Percentiles rank a stretch among this genome's conserved stretches.
Conservation (phyloP, 2,888 invertebrate genomes). For the Gerosis bhagava region DNA sequence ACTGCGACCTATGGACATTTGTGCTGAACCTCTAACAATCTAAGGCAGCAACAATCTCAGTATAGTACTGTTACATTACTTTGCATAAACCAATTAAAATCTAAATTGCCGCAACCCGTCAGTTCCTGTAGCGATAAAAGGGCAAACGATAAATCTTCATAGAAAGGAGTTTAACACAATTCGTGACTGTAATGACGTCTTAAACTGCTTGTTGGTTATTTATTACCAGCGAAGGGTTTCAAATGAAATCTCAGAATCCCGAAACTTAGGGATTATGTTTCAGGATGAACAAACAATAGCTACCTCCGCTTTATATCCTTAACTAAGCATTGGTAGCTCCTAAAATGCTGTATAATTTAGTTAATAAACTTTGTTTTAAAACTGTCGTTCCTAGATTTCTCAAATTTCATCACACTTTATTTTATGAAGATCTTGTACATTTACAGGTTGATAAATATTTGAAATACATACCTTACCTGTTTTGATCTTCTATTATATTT, state of each 20-base stretch:
- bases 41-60: neutral
- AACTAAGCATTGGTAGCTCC: no score
- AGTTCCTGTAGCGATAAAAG: slow-evolving; percentile 36
- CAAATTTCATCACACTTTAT: no score
- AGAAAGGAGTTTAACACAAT: slow-evolving; percentile 57
- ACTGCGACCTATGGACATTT: no score
- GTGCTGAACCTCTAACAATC: neutral
- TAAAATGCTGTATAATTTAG: no score
- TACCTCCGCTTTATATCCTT: slow-evolving; percentile 4
- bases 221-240: slow-evolving; percentile 43
- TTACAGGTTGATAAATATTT: no score
- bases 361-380: no score
- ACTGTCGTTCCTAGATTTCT: no score
- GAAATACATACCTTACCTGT: no score
- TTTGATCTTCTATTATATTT: no score
- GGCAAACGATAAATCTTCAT: slow-evolving; percentile 57
- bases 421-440: no score
- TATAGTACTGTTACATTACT: slow-evolving; percentile 14
- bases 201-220: slow-evolving; percentile 44
- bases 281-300: slow-evolving; percentile 9
- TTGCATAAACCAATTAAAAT: slow-evolving; percentile 27
- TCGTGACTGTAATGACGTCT: slow-evolving; percentile 68
- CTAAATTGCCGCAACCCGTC: slow-evolving; percentile 25
- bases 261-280: slow-evolving; percentile 14
- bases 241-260: slow-evolving; percentile 11